Percentiles rank a stretch among this genome's conserved stretches.
Conservation (phyloP, 2,797 vertebrate species). For the Pantherophis alleghaniensis region DNA sequence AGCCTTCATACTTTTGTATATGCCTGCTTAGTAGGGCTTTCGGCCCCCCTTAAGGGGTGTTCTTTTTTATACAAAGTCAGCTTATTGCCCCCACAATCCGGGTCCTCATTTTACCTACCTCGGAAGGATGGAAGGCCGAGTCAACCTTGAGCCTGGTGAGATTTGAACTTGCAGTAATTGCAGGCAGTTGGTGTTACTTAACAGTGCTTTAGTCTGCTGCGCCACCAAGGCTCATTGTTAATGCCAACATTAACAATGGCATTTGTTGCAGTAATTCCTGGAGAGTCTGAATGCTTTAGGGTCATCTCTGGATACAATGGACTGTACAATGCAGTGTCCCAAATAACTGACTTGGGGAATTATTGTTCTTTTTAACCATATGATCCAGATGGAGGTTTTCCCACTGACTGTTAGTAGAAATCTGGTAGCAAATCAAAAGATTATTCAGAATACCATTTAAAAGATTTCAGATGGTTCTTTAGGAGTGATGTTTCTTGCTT, state of each 20-base stretch:
- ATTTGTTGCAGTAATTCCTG: neutral
- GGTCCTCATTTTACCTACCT: too few relatives aligned
- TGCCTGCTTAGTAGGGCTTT: too few relatives aligned
- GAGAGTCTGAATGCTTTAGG: neutral
- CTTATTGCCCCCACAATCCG: too few relatives aligned
- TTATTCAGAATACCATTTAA: neutral
- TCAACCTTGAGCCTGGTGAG: too few relatives aligned
- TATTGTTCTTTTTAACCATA: neutral
- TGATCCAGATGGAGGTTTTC: neutral
- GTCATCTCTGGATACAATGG: neutral
- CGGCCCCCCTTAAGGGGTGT: too few relatives aligned
- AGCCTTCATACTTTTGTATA: too few relatives aligned
- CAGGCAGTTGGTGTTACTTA: too few relatives aligned
- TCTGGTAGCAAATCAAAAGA: neutral
- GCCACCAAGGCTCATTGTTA: too few relatives aligned
- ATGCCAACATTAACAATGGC: neutral
- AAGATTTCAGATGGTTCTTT: neutral
- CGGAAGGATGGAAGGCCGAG: too few relatives aligned
- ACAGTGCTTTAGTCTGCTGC: too few relatives aligned
- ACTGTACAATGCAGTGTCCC: neutral
- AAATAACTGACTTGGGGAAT: neutral
- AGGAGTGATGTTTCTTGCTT: neutral
- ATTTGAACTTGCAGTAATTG: too few relatives aligned
- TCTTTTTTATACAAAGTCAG: too few relatives aligned
- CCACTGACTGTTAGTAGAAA: neutral